Evolutionary conservation across 2,888 invertebrate genomes (phyloP).

Genomic region (Trachelus tabidus): DNA sequence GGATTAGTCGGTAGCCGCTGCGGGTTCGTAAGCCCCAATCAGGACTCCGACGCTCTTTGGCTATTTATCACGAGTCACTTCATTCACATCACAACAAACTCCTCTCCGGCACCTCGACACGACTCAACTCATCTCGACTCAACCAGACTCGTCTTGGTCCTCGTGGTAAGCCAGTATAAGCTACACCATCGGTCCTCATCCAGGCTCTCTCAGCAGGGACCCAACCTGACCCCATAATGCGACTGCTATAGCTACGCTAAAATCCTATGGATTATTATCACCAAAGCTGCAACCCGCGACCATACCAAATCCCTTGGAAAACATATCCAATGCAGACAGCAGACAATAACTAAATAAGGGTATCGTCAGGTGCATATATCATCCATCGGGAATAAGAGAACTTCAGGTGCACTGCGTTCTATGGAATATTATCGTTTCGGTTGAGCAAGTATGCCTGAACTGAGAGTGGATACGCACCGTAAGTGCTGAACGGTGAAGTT

Average conservation of each 20-base stretch:
- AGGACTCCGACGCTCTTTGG: constrained; percentile 29
- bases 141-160: not conserved
- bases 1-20: constrained; percentile 54
- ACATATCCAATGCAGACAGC: not conserved
- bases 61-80: constrained; percentile 47
- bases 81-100: constrained; percentile 35
- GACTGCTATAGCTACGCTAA: not conserved
- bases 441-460: not conserved
- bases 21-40: constrained; percentile 47
- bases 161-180: not conserved
- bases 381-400: not conserved
- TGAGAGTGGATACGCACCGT: not conserved
- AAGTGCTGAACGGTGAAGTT: not conserved
- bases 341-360: not conserved
- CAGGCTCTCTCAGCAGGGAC: not conserved
- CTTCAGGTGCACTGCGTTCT: not conserved
- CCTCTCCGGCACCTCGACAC: constrained; percentile 7
- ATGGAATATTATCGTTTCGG: not conserved
- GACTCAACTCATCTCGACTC: not conserved
- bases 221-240: not conserved
- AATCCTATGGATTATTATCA: not conserved
- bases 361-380: not conserved
- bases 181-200: not conserved
- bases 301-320: not conserved
- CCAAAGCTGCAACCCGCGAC: not conserved